phyloP scores from a whole-genome alignment of 2,113 vertebrate species.

The Atherinomorus stipes region DNA sequence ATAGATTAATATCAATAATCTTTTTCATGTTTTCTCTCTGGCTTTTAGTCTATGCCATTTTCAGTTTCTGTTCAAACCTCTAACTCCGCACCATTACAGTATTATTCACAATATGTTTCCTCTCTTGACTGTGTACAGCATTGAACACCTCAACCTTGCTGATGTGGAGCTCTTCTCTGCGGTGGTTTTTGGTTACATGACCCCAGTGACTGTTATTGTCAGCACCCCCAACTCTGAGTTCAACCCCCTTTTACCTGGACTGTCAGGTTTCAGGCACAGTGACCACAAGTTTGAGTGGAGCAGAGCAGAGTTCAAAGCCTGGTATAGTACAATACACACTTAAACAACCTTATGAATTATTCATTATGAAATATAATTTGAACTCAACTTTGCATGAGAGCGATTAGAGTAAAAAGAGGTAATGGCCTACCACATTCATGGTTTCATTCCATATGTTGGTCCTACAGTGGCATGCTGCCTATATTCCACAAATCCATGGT shows the following conservation, averaged over 20 bases:
- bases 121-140: conserved; percentile 78
- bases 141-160: conserved; percentile 89
- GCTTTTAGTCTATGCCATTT: background rate
- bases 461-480: too few species aligned
- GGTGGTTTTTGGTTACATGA: conserved; percentile 94
- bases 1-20: background rate
- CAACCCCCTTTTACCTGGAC: conserved; percentile 86
- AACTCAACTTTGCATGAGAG: too few species aligned
- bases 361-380: too few species aligned
- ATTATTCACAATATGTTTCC: background rate
- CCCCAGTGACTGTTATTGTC: conserved; percentile 86
- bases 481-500: too few species aligned
- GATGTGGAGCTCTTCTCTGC: conserved; percentile 88
- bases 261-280: conserved; percentile 84
- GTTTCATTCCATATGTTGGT: too few species aligned
- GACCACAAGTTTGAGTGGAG: conserved; percentile 98
- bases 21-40: background rate
- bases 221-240: conserved; percentile 96
- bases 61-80: background rate
- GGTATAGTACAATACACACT: conserved; percentile 84
- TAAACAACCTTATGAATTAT: too few species aligned
- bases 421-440: too few species aligned
- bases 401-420: too few species aligned
- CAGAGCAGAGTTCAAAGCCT: conserved; percentile 88
- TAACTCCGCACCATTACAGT: background rate